Percentiles rank a stretch among this genome's conserved stretches.
phyloP scores from a whole-genome alignment of 2,797 vertebrate species.

The Micropoecilia bifurca region DNA sequence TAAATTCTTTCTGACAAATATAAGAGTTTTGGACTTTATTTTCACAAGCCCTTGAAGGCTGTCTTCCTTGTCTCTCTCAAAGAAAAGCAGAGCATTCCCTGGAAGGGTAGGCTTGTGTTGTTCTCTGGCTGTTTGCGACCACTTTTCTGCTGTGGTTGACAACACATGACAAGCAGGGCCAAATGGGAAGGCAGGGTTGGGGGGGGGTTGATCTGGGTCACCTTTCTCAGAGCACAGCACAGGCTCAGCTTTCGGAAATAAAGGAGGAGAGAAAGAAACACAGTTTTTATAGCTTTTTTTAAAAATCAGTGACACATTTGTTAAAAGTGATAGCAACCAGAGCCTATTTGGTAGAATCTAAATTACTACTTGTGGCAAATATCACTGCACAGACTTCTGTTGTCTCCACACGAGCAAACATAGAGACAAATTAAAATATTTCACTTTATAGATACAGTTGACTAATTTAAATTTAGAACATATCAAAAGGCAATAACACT shows the following conservation, averaged over 20 bases:
- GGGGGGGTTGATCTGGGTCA: slow-evolving; percentile 66
- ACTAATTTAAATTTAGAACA: neutral
- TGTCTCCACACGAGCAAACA: neutral
- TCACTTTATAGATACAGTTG: neutral
- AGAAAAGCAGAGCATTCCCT: slow-evolving; percentile 87
- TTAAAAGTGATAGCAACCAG: neutral
- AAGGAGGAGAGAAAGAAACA: slow-evolving; percentile 17
- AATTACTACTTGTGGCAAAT: neutral
- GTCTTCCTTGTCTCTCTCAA: slow-evolving; percentile 27
- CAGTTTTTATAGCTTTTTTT: neutral
- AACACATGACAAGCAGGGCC: slow-evolving; percentile 97
- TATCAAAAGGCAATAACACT: neutral
- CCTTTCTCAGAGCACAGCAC: slow-evolving; percentile 80
- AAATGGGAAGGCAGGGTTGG: slow-evolving; percentile 88
- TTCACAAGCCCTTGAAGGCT: slow-evolving; percentile 25
- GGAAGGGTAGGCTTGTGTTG: slow-evolving; percentile 84
- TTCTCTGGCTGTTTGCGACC: slow-evolving; percentile 96
- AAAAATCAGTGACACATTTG: slow-evolving; percentile 13
- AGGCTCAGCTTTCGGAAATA: slow-evolving; percentile 35
- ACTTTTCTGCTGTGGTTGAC: slow-evolving; percentile 99
- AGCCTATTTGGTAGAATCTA: neutral
- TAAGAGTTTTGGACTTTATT: slow-evolving; percentile 10
- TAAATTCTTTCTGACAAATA: slow-evolving; percentile 43
- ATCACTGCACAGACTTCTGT: neutral
- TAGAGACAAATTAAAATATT: neutral